Percentiles rank a stretch among this genome's conserved stretches.
Conservation (phyloP, 2,797 vertebrate species). For the Sternarchorhynchus goeldii region DNA sequence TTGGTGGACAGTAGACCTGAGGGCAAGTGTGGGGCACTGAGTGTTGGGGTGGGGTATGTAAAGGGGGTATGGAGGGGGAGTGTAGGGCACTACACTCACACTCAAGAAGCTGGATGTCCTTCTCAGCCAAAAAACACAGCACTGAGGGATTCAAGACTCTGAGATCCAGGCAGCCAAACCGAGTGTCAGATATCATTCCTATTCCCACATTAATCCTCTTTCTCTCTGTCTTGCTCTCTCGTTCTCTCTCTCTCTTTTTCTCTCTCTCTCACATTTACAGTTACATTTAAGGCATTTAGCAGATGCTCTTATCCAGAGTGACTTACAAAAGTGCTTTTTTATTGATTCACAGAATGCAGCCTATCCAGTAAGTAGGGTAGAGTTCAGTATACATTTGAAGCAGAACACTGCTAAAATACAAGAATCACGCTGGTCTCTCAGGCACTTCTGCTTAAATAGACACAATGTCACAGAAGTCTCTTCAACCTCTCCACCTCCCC, state of each 20-base stretch:
- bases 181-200: slow-evolving; percentile 22
- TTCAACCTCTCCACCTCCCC: not conserved
- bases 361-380: too few species aligned
- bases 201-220: not conserved
- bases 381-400: too few species aligned
- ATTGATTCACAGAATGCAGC: too few species aligned
- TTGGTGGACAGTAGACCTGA: slow-evolving; percentile 39
- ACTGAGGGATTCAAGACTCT: slow-evolving; percentile 22
- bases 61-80: not conserved
- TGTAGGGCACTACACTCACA: not conserved
- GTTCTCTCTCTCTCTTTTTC: slow-evolving; percentile 14
- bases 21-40: not conserved
- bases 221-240: not conserved
- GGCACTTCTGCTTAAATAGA: slow-evolving; percentile 29
- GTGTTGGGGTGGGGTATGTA: not conserved
- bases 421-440: slow-evolving; percentile 24
- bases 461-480: slow-evolving; percentile 40
- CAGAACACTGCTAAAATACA: too few species aligned
- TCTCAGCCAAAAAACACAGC: slow-evolving; percentile 1
- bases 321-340: too few species aligned
- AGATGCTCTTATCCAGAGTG: too few species aligned
- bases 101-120: not conserved
- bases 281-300: too few species aligned
- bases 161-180: slow-evolving; percentile 35
- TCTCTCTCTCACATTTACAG: not conserved